Conservation (phyloP, 1,140 invertebrate species). For the Pogonomyrmex californicus region DNA sequence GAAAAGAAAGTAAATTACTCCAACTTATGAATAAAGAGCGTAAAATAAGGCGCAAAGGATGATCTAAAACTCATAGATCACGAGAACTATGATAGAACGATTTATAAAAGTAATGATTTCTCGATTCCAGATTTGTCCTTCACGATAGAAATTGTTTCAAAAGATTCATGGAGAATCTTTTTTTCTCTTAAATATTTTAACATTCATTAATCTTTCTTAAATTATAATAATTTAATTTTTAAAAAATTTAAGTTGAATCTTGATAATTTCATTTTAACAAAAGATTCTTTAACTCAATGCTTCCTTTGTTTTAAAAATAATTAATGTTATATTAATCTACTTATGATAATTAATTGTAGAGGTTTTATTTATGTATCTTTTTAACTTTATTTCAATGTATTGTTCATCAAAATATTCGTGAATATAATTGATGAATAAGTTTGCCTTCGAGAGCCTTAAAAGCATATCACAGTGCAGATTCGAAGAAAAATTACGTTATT, state of each 20-base stretch:
- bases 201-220: not conserved
- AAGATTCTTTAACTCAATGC: not conserved
- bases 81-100: not conserved
- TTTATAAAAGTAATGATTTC: conserved; percentile 8
- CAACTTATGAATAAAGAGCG: conserved; percentile 37
- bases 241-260: not conserved
- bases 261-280: conserved; percentile 9
- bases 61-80: not conserved
- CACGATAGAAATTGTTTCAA: not conserved
- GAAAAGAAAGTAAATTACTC: conserved; percentile 79
- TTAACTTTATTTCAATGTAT: conserved; percentile 4
- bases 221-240: conserved; percentile 8
- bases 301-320: not conserved
- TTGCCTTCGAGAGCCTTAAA: conserved; percentile 12
- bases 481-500: conserved; percentile 56
- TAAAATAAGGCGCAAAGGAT: conserved; percentile 20
- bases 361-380: not conserved
- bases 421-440: conserved; percentile 29
- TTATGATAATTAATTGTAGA: conserved; percentile 6
- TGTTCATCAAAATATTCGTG: not conserved
- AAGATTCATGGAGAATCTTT: not conserved
- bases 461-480: conserved; percentile 17
- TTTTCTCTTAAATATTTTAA: not conserved
- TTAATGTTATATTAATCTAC: not conserved
- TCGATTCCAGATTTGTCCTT: not conserved